These are phyloP conservation scores for Chionis minor DNA, from an alignment of 2,113 vertebrate genomes.

Conservation along the genomic window DNA sequence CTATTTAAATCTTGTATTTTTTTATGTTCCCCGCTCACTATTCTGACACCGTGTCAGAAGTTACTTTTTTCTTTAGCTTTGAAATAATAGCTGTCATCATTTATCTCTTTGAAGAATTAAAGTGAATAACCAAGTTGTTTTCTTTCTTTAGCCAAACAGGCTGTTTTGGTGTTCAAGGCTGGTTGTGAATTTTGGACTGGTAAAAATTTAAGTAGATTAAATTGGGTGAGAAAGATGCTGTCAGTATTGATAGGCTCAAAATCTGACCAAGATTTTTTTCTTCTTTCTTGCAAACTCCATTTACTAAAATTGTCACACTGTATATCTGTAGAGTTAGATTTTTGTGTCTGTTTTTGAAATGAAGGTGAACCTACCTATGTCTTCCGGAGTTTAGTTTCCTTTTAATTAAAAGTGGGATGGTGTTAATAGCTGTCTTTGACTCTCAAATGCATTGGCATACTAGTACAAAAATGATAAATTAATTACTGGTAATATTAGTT, in stretches of 20 bases:
- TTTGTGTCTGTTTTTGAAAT: neutral
- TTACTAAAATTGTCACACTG: neutral
- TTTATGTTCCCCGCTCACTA: rapidly evolving
- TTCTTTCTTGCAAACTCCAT: neutral
- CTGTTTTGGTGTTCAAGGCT: neutral
- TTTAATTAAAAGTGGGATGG: neutral
- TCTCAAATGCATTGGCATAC: neutral
- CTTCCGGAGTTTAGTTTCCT: neutral
- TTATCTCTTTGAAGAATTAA: neutral
- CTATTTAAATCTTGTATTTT: neutral
- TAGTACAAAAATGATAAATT: neutral
- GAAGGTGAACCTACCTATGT: neutral
- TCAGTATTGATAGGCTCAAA: neutral
- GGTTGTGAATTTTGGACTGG: neutral
- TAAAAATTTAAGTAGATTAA: neutral
- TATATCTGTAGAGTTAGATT: rapidly evolving
- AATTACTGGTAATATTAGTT: neutral
- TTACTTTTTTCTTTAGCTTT: neutral
- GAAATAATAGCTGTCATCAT: neutral
- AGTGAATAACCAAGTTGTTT: neutral
- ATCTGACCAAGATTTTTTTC: neutral
- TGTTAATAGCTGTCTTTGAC: neutral
- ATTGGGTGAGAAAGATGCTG: neutral
- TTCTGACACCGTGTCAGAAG: neutral
- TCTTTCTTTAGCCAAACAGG: neutral